Evolutionary conservation across 2,888 invertebrate genomes (phyloP).

Genomic region (Acrobasis suavella): DNA sequence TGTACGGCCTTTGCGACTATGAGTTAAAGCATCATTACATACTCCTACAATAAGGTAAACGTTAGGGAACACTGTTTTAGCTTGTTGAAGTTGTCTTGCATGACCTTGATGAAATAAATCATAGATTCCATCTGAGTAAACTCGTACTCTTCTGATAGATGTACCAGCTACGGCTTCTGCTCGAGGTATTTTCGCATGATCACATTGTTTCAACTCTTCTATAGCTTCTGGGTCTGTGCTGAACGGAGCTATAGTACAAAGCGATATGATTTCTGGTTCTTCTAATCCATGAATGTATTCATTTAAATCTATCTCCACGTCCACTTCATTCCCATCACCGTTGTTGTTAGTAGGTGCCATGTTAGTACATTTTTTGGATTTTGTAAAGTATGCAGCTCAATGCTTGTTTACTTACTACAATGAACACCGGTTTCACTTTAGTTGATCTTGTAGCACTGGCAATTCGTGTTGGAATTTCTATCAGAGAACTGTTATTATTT

Average conservation of each 20-base stretch:
- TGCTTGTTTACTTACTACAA: neutral
- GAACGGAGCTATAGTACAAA: slow-evolving; percentile 84
- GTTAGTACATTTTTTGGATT: neutral
- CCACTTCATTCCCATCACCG: slow-evolving; percentile 1
- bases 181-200: slow-evolving; percentile 75
- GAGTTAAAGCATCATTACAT: slow-evolving; percentile 91
- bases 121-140: slow-evolving; percentile 97
- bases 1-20: slow-evolving; percentile 92
- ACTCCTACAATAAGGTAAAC: slow-evolving; percentile 95
- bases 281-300: slow-evolving; percentile 1
- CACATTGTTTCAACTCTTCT: slow-evolving; percentile 85
- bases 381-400: neutral
- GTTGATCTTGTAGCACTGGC: neutral
- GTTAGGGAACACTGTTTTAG: slow-evolving; percentile 94
- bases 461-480: slow-evolving; percentile 5
- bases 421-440: slow-evolving; percentile 3
- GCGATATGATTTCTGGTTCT: neutral
- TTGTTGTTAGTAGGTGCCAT: slow-evolving; percentile 9
- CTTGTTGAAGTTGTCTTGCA: slow-evolving; percentile 94
- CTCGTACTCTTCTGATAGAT: slow-evolving; percentile 88
- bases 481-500: neutral
- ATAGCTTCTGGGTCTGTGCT: slow-evolving; percentile 88
- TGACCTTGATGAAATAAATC: slow-evolving; percentile 97
- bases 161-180: neutral
- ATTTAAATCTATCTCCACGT: neutral